These are phyloP conservation scores for Aplysia californica DNA, from an alignment of 1,140 invertebrate genomes.

Conservation along the genomic window DNA sequence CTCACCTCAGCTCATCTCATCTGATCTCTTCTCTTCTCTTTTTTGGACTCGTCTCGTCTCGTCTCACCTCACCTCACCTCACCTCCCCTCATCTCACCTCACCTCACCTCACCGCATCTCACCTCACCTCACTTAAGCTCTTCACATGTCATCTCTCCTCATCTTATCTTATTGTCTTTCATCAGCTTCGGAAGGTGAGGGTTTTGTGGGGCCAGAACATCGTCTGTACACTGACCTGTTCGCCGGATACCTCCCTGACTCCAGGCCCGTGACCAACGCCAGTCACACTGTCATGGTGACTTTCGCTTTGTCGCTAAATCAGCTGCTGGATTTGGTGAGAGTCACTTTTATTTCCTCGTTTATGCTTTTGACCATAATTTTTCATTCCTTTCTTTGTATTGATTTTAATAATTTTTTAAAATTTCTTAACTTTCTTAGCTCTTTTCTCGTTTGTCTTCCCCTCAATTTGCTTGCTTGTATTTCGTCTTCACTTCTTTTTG, in stretches of 20 bases:
- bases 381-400: not conserved
- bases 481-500: too few species aligned
- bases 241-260: constrained; percentile 43
- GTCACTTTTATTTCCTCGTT: not conserved
- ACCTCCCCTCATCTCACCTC: too few species aligned
- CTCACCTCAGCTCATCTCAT: not conserved
- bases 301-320: constrained; percentile 56
- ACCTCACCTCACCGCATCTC: too few species aligned
- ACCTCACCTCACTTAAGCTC: not conserved
- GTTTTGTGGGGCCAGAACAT: constrained; percentile 39
- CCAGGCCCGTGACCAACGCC: constrained; percentile 53
- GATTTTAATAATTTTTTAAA: too few species aligned
- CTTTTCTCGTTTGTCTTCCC: too few species aligned
- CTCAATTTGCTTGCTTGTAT: too few species aligned
- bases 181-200: not conserved
- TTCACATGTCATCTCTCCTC: not conserved
- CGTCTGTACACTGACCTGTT: constrained; percentile 42
- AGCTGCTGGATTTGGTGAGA: constrained; percentile 62
- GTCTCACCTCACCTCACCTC: too few species aligned
- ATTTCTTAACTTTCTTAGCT: too few species aligned
- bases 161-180: not conserved
- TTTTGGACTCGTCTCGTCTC: not conserved
- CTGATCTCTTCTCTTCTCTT: not conserved
- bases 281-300: constrained; percentile 45
- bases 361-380: not conserved